These are phyloP conservation scores for Tetrax tetrax DNA, from an alignment of 2,113 vertebrate genomes.

Conservation along the genomic window DNA sequence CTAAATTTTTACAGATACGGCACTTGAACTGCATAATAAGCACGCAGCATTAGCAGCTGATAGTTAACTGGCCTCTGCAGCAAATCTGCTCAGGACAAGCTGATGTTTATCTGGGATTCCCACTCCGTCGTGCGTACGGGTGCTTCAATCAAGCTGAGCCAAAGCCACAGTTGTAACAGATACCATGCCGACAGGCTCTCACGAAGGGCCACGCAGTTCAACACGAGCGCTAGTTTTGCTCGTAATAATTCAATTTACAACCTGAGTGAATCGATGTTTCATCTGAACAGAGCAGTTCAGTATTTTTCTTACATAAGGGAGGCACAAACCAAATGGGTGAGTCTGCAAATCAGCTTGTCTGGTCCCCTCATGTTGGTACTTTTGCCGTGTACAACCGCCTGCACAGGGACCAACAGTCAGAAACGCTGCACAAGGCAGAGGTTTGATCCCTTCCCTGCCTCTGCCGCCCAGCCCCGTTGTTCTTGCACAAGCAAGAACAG, in stretches of 20 bases:
- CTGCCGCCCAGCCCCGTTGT: neutral
- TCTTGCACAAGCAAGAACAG: neutral
- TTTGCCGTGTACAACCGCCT: neutral
- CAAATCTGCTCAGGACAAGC: constrained; percentile 36
- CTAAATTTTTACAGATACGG: neutral
- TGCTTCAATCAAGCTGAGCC: neutral
- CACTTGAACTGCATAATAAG: neutral
- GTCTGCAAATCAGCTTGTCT: neutral
- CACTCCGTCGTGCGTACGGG: neutral
- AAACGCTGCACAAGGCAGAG: neutral
- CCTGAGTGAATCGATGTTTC: neutral
- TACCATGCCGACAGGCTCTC: neutral
- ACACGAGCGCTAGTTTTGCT: neutral
- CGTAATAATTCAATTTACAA: neutral
- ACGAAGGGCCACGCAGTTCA: neutral
- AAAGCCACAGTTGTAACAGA: neutral
- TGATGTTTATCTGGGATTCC: constrained; percentile 27
- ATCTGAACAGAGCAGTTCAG: neutral
- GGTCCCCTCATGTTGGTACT: neutral
- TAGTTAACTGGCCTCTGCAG: neutral
- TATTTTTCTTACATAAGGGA: neutral
- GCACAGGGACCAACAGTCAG: neutral
- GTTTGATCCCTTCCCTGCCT: neutral
- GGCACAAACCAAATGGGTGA: neutral
- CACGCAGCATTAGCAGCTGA: neutral